Conservation (phyloP, 2,888 invertebrate genomes). For the Eupithecia subumbrata region DNA sequence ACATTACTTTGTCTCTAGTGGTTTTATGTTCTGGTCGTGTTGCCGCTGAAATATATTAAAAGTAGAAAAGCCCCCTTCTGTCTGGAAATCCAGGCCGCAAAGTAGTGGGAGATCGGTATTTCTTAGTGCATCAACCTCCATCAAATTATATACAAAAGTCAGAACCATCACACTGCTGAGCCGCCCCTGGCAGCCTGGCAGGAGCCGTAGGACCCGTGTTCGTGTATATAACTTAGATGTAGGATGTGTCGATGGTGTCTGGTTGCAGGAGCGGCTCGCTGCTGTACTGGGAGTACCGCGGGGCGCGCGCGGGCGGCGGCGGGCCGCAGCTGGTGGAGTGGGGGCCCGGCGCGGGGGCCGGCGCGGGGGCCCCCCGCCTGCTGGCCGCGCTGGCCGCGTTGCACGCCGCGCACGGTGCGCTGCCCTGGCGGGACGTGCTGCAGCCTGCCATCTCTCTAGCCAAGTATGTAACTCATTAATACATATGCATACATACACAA, state of each 20-base stretch:
- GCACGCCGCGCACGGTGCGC: slow-evolving; percentile 61
- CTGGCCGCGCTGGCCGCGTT: slow-evolving; percentile 66
- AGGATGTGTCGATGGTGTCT: background rate
- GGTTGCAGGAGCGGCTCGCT: slow-evolving; percentile 87
- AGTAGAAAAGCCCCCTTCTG: too few species aligned
- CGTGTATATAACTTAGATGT: background rate
- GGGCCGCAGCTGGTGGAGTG: slow-evolving; percentile 80
- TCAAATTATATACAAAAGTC: background rate
- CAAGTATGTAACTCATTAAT: slow-evolving; percentile 48
- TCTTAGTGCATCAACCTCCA: too few species aligned
- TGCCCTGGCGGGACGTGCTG: slow-evolving; percentile 66
- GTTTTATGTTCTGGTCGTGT: too few species aligned
- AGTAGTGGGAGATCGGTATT: too few species aligned
- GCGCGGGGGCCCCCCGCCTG: slow-evolving; percentile 57
- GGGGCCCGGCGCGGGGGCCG: slow-evolving; percentile 46
- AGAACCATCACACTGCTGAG: background rate
- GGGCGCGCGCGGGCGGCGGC: slow-evolving; percentile 58
- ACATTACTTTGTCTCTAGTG: too few species aligned
- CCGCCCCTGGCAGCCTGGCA: too few species aligned
- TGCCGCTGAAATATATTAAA: too few species aligned
- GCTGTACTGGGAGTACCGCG: slow-evolving; percentile 88
- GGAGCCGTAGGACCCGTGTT: background rate
- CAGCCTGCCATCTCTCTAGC: slow-evolving; percentile 67
- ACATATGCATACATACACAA: too few species aligned
- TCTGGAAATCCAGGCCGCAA: too few species aligned